Conservation (phyloP, 1,140 invertebrate species). For the Neotoxoptera formosana region DNA sequence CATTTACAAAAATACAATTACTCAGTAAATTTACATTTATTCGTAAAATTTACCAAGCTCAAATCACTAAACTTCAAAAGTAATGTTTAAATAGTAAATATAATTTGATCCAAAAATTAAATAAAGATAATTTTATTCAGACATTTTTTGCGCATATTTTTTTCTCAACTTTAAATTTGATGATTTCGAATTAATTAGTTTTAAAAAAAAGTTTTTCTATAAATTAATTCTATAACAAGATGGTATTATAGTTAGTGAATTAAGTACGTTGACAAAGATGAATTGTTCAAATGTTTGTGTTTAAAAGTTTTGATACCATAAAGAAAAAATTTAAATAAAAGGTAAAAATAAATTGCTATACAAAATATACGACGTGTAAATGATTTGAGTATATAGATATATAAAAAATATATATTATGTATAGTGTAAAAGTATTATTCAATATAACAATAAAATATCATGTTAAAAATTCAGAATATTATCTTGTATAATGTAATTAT, state of each 20-base stretch:
- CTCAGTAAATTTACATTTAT: too few species aligned
- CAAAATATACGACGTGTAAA: background rate
- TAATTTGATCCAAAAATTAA: background rate
- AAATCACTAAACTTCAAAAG: background rate
- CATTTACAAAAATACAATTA: too few species aligned
- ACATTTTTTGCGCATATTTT: background rate
- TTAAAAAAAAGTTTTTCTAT: background rate
- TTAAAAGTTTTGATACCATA: background rate
- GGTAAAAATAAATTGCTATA: background rate
- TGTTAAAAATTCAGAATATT: background rate
- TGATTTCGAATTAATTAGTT: background rate
- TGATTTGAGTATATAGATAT: too few species aligned
- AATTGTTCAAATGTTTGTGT: background rate
- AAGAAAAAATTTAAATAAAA: background rate
- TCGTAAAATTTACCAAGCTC: background rate
- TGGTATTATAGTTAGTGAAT: background rate
- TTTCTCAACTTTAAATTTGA: background rate
- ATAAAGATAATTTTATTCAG: background rate
- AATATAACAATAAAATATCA: too few species aligned
- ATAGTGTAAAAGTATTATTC: too few species aligned
- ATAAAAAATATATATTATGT: too few species aligned
- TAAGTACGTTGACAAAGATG: background rate
- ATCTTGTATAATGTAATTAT: background rate
- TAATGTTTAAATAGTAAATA: background rate
- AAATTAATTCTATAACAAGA: slow-evolving; percentile 5